Evolutionary conservation across 2,113 vertebrate species (phyloP).

Genomic region (Copsychus sechellarum): DNA sequence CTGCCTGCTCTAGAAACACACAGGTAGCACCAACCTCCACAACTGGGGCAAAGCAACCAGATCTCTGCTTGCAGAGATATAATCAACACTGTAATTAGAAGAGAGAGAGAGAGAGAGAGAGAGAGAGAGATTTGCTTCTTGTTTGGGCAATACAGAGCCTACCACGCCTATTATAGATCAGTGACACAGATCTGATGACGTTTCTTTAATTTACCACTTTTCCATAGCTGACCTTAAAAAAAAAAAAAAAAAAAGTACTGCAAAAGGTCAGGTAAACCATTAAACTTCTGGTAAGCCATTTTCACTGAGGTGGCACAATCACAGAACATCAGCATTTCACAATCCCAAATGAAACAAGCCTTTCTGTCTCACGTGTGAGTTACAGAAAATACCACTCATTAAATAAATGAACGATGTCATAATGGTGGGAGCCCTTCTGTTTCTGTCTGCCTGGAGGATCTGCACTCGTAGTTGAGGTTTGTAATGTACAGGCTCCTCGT

Average conservation of each 20-base stretch:
- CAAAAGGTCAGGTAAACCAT: not conserved
- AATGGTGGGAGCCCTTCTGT: not conserved
- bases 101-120: not conserved
- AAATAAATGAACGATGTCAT: fast-evolving
- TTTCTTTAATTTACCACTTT: not conserved
- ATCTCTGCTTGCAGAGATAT: not conserved
- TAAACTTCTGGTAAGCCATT: not conserved
- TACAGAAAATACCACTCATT: not conserved
- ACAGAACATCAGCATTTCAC: not conserved
- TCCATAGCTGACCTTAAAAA: not conserved
- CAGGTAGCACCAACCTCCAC: not conserved
- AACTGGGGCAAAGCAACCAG: not conserved
- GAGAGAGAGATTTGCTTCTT: not conserved
- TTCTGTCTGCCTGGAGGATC: not conserved
- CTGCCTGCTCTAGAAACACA: not conserved
- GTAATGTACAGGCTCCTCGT: not conserved
- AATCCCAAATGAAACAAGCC: not conserved
- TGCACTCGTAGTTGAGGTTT: not conserved
- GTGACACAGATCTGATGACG: not conserved
- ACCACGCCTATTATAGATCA: not conserved
- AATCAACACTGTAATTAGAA: not conserved
- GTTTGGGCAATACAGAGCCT: not conserved
- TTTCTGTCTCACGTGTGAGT: not conserved
- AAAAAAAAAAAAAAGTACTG: not conserved
- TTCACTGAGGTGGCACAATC: not conserved